Evolutionary conservation across 2,888 invertebrate species (phyloP).

Genomic region (Ophioninae sp.): DNA sequence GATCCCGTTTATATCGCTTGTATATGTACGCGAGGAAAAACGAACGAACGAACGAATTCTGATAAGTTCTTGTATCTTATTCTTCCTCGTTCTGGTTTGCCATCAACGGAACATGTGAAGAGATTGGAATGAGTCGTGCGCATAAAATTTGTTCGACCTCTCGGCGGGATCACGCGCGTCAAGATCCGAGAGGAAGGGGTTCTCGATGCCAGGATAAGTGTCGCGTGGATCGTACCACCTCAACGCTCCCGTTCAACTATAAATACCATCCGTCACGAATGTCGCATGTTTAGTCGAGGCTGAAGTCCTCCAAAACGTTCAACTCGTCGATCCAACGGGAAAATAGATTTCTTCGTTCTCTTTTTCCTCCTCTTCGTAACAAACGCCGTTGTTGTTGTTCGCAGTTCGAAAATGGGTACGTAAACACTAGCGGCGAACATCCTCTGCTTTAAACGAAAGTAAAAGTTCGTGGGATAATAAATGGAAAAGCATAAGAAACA

Average conservation of each 20-base stretch:
- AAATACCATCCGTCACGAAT: conserved; percentile 68
- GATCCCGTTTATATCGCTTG: background rate
- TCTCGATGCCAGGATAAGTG: conserved; percentile 30
- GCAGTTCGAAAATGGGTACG: conserved; percentile 5
- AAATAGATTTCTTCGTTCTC: background rate
- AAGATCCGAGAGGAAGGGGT: conserved; percentile 43
- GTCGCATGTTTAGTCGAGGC: conserved; percentile 66
- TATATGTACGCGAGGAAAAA: background rate
- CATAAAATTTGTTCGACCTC: conserved; percentile 44
- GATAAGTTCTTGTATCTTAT: background rate
- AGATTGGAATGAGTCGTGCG: conserved; percentile 20
- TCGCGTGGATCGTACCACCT: conserved; percentile 56
- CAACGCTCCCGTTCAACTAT: conserved; percentile 60
- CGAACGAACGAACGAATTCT: background rate
- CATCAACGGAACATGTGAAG: background rate
- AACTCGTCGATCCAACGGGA: background rate
- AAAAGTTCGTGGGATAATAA: background rate
- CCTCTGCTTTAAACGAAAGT: background rate
- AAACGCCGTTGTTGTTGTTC: background rate
- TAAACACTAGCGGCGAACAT: background rate
- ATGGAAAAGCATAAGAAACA: background rate
- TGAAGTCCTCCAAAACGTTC: conserved; percentile 5
- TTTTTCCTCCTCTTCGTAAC: background rate
- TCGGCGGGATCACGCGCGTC: conserved; percentile 55
- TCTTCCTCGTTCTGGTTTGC: background rate